Evolutionary conservation across 2,888 invertebrate species (phyloP).

Genomic region (Hipparchia semele): DNA sequence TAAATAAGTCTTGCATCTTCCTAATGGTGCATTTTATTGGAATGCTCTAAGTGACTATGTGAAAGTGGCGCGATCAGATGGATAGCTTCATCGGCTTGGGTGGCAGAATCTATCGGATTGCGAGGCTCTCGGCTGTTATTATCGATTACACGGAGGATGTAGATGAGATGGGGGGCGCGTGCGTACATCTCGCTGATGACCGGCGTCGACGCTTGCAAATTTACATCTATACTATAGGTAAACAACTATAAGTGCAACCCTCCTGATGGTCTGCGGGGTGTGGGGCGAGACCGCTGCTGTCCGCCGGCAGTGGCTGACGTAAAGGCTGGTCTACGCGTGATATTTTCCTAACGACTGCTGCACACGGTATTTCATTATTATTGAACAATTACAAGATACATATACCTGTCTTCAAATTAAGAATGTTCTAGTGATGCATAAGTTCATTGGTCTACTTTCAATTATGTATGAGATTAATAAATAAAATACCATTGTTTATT

Average conservation of each 20-base stretch:
- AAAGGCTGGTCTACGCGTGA: no score
- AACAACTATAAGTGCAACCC: background rate
- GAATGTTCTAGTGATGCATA: no score
- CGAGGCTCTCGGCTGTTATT: slow-evolving; percentile 38
- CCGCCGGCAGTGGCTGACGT: no score
- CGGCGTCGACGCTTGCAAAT: slow-evolving; percentile 11
- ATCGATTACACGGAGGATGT: slow-evolving; percentile 48
- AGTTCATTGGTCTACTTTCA: no score
- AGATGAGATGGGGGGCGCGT: slow-evolving; percentile 34
- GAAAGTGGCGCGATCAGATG: slow-evolving; percentile 22
- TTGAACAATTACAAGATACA: no score
- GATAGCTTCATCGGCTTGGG: slow-evolving; percentile 25
- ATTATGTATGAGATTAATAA: no score
- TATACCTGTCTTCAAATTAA: no score
- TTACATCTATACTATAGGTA: background rate
- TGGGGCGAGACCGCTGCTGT: no score
- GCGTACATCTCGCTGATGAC: slow-evolving; percentile 22
- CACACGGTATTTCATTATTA: no score
- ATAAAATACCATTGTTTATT: no score
- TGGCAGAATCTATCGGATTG: slow-evolving; percentile 26
- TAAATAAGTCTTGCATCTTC: background rate
- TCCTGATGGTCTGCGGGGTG: no score
- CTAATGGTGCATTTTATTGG: slow-evolving; percentile 1
- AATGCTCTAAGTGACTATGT: slow-evolving; percentile 9
- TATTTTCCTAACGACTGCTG: no score